Conservation (phyloP, 2,888 invertebrate species). For the Acleris cristana region DNA sequence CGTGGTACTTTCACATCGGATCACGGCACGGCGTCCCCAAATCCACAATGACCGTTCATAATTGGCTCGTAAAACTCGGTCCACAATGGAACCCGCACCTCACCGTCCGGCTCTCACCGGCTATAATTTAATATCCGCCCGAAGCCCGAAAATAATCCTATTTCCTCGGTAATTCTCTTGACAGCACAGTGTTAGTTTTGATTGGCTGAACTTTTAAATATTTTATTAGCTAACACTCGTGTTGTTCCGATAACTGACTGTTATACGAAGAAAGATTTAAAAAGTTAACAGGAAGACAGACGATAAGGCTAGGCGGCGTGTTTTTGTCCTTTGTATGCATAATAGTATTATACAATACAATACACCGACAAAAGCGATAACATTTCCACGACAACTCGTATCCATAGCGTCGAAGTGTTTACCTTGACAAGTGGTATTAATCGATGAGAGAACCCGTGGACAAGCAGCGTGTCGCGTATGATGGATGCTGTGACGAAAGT, state of each 20-base stretch:
- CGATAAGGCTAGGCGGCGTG: slow-evolving; percentile 18
- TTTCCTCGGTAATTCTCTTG: slow-evolving; percentile 67
- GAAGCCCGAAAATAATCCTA: slow-evolving; percentile 74
- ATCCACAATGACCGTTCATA: slow-evolving; percentile 44
- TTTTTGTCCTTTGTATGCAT: slow-evolving; percentile 1
- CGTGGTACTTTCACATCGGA: slow-evolving; percentile 37
- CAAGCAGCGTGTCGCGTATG: slow-evolving; percentile 44
- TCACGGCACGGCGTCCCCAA: slow-evolving; percentile 25
- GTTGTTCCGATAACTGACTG: no score
- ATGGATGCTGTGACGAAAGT: slow-evolving; percentile 54
- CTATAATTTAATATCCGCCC: slow-evolving; percentile 82
- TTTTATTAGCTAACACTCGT: no score
- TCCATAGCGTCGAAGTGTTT: slow-evolving; percentile 32
- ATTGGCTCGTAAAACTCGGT: slow-evolving; percentile 45
- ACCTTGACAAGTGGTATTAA: slow-evolving; percentile 43
- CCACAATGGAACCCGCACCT: slow-evolving; percentile 74
- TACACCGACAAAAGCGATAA: slow-evolving; percentile 27
- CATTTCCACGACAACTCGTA: slow-evolving; percentile 23
- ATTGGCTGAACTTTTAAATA: no score
- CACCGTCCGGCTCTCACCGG: slow-evolving; percentile 64
- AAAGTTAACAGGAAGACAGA: slow-evolving; percentile 14
- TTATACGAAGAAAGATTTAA: no score
- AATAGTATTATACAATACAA: no score
- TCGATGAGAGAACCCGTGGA: slow-evolving; percentile 42
- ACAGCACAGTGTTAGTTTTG: slow-evolving; percentile 47